Evolutionary conservation across 2,797 vertebrate genomes (phyloP).

Genomic region (Threskiornis aethiopicus): DNA sequence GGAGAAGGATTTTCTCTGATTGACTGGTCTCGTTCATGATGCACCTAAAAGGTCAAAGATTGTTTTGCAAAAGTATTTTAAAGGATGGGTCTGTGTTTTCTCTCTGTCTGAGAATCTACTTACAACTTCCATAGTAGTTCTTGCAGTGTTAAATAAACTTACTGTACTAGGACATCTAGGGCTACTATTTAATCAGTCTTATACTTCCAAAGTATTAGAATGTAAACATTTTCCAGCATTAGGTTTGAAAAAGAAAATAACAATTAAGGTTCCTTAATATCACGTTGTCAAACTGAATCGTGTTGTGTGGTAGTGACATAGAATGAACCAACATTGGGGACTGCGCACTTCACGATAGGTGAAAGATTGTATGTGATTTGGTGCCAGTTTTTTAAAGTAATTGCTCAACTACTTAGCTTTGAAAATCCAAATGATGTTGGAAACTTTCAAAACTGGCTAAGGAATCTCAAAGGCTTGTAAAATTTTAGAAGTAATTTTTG

Average conservation of each 20-base stretch:
- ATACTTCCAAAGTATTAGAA: not conserved
- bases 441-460: not conserved
- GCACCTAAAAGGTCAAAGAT: slow-evolving; percentile 56
- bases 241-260: not conserved
- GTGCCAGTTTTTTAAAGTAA: not conserved
- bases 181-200: not conserved
- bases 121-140: not conserved
- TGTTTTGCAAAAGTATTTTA: slow-evolving; percentile 66
- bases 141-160: not conserved
- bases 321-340: not conserved
- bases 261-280: not conserved
- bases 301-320: not conserved
- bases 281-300: not conserved
- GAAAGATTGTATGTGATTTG: not conserved
- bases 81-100: slow-evolving; percentile 58
- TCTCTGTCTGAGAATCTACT: slow-evolving; percentile 52
- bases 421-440: not conserved
- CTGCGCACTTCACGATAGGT: fast-evolving
- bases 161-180: not conserved
- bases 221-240: not conserved
- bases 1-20: slow-evolving; percentile 27
- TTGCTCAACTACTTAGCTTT: not conserved
- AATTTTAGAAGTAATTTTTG: not conserved
- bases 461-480: not conserved
- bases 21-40: slow-evolving; percentile 59